Percentiles rank a stretch among this genome's conserved stretches.
phyloP scores from a whole-genome alignment of 1,140 invertebrate genomes.

The Drosophila prosaltans region DNA sequence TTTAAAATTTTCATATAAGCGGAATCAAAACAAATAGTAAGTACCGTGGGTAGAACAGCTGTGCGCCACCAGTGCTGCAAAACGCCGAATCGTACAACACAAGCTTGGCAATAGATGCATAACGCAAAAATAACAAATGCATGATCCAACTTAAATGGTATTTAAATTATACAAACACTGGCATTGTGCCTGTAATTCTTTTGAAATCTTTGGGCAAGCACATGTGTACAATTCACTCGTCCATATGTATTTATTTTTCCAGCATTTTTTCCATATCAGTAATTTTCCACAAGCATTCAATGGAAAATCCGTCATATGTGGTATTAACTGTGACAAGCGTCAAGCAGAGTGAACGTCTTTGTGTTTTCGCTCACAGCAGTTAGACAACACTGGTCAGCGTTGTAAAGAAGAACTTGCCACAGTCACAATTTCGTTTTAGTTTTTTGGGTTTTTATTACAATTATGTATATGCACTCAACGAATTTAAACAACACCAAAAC shows the following conservation, averaged over 20 bases:
- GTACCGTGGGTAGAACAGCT: constrained; percentile 45
- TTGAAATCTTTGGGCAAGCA: too few species aligned
- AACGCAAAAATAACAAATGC: too few species aligned
- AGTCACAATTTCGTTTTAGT: constrained; percentile 77
- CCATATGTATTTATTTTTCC: too few species aligned
- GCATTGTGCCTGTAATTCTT: too few species aligned
- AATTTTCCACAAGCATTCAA: too few species aligned
- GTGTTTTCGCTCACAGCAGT: background rate
- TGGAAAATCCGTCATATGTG: constrained; percentile 63
- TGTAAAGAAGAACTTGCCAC: constrained; percentile 62
- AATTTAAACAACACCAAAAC: constrained; percentile 30
- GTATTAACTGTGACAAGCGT: constrained; percentile 68
- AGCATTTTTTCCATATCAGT: too few species aligned
- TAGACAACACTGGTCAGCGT: constrained; percentile 51
- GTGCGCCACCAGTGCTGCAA: constrained; percentile 40
- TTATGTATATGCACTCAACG: constrained; percentile 46
- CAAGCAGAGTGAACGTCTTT: constrained; percentile 2
- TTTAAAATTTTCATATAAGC: constrained; percentile 20
- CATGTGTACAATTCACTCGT: too few species aligned
- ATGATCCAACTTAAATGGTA: too few species aligned
- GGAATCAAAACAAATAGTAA: constrained; percentile 31
- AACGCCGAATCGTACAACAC: constrained; percentile 1
- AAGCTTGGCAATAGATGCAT: too few species aligned
- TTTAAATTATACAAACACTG: too few species aligned
- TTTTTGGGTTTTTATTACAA: constrained; percentile 73